Percentiles rank a stretch among this genome's conserved stretches.
Conservation (phyloP, 2,113 vertebrate genomes). For the Eolophus roseicapilla region DNA sequence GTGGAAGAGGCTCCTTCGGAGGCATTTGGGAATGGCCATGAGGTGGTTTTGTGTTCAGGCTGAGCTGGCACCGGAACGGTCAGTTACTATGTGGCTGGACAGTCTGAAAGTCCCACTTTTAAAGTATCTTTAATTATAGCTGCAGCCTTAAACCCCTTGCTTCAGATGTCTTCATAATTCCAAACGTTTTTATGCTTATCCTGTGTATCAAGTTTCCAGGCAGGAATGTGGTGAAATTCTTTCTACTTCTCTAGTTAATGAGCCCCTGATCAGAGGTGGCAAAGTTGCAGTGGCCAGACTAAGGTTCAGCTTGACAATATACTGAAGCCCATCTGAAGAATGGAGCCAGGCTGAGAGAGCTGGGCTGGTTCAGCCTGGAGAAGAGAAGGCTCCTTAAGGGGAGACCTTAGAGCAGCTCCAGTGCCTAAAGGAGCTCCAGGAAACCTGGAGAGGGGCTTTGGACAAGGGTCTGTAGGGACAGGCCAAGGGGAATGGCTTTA, state of each 20-base stretch:
- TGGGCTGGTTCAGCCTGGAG: background rate
- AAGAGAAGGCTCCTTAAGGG: background rate
- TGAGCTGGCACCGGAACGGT: background rate
- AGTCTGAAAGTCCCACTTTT: background rate
- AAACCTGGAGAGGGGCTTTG: too few species aligned
- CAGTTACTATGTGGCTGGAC: accelerated
- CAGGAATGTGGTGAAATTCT: background rate
- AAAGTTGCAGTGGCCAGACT: background rate
- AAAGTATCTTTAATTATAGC: background rate
- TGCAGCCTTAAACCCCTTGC: accelerated
- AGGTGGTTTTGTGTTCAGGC: background rate
- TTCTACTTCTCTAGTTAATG: accelerated
- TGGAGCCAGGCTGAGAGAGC: background rate
- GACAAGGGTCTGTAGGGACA: too few species aligned
- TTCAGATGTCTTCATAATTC: accelerated
- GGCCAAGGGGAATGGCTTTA: too few species aligned
- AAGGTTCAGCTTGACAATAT: accelerated
- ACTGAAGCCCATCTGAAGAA: background rate
- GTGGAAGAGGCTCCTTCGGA: background rate
- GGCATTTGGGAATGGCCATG: background rate
- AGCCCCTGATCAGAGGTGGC: background rate
- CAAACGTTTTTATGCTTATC: background rate
- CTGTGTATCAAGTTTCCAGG: accelerated
- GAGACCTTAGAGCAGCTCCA: too few species aligned
- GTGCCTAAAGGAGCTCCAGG: too few species aligned